These are phyloP conservation scores for Anser brachyrhynchus DNA, from an alignment of 2,113 vertebrate genomes.

Conservation along the genomic window DNA sequence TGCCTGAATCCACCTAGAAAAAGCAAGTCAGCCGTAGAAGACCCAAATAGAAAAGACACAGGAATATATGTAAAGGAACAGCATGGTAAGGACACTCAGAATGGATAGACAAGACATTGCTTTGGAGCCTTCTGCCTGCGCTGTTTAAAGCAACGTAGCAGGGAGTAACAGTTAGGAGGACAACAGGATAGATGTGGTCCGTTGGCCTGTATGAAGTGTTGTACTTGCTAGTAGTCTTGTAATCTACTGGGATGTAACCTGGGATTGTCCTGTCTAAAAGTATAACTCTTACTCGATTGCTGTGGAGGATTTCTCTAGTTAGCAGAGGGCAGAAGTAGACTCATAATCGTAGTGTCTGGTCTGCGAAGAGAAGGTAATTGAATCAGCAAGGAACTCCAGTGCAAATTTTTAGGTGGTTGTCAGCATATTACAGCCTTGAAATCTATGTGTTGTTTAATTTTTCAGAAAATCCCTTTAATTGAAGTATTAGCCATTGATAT, in stretches of 20 bases:
- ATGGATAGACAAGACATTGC: not conserved
- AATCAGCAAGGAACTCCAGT: not conserved
- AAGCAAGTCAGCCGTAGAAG: not conserved
- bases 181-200: not conserved
- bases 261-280: not conserved
- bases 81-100: not conserved
- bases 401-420: not conserved
- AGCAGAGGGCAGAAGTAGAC: not conserved
- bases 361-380: not conserved
- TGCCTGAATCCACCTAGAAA: not conserved
- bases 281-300: not conserved
- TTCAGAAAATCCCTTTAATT: not conserved
- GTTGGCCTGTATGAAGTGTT: not conserved
- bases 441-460: not conserved
- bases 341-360: not conserved
- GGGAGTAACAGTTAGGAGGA: not conserved
- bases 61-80: not conserved
- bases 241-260: not conserved
- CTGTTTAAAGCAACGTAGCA: not conserved
- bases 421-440: not conserved
- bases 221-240: not conserved
- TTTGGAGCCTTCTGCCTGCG: not conserved
- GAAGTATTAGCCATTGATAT: not conserved
- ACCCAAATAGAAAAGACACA: not conserved
- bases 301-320: not conserved